Base-by-base conservation (phyloP, 2,797 vertebrate genomes). In the Fistularia commersonii region DNA sequence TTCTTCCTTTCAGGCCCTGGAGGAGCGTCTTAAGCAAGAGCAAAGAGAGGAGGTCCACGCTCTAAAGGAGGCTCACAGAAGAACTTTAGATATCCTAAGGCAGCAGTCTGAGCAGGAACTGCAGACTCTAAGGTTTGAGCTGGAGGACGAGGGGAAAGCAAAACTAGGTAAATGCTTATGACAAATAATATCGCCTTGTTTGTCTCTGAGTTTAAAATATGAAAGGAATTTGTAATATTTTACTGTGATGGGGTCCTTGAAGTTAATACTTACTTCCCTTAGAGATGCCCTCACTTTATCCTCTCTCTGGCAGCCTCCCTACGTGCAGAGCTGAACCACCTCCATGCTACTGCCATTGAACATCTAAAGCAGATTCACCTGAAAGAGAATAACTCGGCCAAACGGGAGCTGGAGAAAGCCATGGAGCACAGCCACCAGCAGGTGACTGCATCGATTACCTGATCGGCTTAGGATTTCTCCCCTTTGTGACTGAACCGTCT, bases 91-190 rank as follows among this genome's bases (percentile, higher is more conserved):
- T 61, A 93, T 93, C 76, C 93, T 99, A 67, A 89, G 92, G 47
- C 69, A 95, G 78, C 95, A 98, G 83, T 96, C 97, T 14, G 93
- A 97, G 15, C 95, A 99, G 80, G 96, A 99, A 62, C 92, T 98
- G 62, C 95, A 98, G 84, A 98, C 96, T 0, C 88, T 99, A 53
- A 89, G 96, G 8, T 98, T 96, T 63, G 97, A 99, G 50, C 84
- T 99, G 57, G 96, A 99, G 81, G 96, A 98, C 31, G 97, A 99
- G 81, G 95, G 95, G 44, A 98, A 98, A 80, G 95, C 95, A 11
- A 96, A 98, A 92, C 91, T 99, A 66, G 85, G 86, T 88, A 50
- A 59, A 8, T 23, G n/a, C 56, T 1, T 14, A 8, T 15, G 11
- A 10, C 12, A 36, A 1, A 38, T 0, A 7, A 12, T 42, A 4